A percentile compares a stretch with the other conserved stretches of the same genome.
phyloP scores from a whole-genome alignment of 1,140 invertebrate genomes.

The Daktulosphaira vitifoliae region DNA sequence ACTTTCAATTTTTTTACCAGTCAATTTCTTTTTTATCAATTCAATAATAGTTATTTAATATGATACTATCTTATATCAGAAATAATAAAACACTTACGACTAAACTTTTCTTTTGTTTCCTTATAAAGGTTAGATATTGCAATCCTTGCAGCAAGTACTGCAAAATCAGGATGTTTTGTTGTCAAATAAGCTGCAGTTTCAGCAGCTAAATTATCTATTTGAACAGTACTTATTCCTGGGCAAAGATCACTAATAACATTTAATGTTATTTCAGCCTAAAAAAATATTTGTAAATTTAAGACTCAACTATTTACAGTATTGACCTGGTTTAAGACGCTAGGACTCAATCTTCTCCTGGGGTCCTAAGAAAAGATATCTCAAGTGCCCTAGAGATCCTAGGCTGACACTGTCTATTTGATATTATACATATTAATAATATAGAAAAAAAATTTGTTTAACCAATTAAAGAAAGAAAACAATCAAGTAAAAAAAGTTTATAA shows the following conservation, averaged over 20 bases:
- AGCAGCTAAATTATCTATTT: conserved; percentile 93
- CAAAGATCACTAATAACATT: conserved; percentile 91
- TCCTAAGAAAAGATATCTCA: no score
- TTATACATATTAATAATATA: no score
- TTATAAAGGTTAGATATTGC: conserved; percentile 97
- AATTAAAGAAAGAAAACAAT: no score
- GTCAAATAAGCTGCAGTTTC: conserved; percentile 95
- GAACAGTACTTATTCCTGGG: conserved; percentile 90
- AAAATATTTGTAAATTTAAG: no score
- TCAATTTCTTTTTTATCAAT: neutral
- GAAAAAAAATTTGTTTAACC: no score
- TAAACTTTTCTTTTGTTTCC: conserved; percentile 85
- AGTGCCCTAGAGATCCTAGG: neutral
- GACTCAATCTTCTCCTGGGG: no score
- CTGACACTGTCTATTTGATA: no score
- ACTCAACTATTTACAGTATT: no score
- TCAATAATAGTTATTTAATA: neutral
- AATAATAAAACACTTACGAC: conserved; percentile 51
- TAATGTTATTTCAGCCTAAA: conserved; percentile 66
- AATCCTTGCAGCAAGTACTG: conserved; percentile 86
- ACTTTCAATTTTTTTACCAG: no score
- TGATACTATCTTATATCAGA: no score
- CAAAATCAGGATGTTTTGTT: conserved; percentile 94
- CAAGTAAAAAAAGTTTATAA: no score
- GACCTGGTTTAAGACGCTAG: no score